These are phyloP conservation scores for Eulemur rufifrons DNA, from an alignment of 2,113 vertebrate species.

Conservation along the genomic window DNA sequence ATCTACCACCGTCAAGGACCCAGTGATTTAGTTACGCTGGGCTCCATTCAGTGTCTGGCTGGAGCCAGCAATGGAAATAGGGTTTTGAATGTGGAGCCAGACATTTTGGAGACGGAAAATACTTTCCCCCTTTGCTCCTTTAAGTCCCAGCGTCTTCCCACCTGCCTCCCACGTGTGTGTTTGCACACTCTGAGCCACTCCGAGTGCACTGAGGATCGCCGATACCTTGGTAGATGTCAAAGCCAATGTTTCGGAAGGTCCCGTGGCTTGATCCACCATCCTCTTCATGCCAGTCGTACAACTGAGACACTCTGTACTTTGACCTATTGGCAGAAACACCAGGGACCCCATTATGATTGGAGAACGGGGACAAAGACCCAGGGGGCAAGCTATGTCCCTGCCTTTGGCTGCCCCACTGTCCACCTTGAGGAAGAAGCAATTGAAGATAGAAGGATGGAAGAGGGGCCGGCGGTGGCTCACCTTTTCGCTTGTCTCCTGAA, in stretches of 20 bases:
- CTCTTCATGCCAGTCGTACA: slow-evolving; percentile 60
- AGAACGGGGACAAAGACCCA: neutral
- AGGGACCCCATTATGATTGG: neutral
- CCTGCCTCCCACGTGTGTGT: neutral
- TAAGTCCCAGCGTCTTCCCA: neutral
- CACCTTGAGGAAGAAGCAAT: neutral
- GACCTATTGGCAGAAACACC: slow-evolving; percentile 38
- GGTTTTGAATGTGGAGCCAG: neutral
- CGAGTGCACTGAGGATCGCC: neutral
- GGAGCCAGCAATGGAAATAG: neutral
- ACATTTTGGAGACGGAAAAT: neutral
- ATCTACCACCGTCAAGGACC: neutral
- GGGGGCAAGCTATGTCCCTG: neutral
- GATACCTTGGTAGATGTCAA: slow-evolving; percentile 55
- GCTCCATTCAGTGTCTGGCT: neutral
- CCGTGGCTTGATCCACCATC: neutral
- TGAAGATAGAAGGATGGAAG: neutral
- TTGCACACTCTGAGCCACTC: neutral
- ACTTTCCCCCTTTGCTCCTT: neutral
- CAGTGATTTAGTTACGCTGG: neutral
- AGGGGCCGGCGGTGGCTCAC: neutral
- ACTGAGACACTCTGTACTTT: neutral
- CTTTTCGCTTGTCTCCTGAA: neutral
- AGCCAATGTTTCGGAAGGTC: slow-evolving; percentile 46
- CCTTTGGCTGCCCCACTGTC: neutral